Percentiles rank a stretch among this genome's conserved stretches.
These are phyloP conservation scores for Ceyx margarethae DNA, from an alignment of 2,113 vertebrate species.

Conservation along the genomic window DNA sequence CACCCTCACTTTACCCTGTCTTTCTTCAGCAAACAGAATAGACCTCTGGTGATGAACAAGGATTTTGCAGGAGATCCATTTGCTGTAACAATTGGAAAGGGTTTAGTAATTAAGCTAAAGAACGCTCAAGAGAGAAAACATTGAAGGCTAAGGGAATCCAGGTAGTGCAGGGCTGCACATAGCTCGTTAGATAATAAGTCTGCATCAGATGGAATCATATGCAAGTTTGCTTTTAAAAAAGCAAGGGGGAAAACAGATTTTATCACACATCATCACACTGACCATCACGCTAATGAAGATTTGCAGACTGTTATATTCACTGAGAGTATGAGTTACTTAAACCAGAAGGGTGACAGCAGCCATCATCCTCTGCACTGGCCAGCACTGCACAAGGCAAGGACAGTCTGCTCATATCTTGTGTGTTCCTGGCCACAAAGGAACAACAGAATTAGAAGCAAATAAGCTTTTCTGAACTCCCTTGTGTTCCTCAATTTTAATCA, in stretches of 20 bases:
- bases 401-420: not conserved
- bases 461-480: not conserved
- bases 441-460: not conserved
- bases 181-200: not conserved
- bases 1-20: not conserved
- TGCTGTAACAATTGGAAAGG: not conserved
- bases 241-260: not conserved
- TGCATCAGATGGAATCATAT: not conserved
- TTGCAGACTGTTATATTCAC: not conserved
- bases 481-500: not conserved
- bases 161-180: not conserved
- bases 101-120: not conserved
- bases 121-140: not conserved
- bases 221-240: not conserved
- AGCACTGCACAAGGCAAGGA: not conserved
- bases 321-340: not conserved
- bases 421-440: not conserved
- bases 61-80: not conserved
- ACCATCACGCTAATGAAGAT: not conserved
- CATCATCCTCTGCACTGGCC: not conserved
- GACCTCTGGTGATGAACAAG: not conserved
- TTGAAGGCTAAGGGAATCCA: not conserved
- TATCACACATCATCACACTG: not conserved
- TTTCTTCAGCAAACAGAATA: not conserved
- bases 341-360: not conserved